Evolutionary conservation across 2,113 vertebrate genomes (phyloP).

Genomic region (Hymenochirus boettgeri): DNA sequence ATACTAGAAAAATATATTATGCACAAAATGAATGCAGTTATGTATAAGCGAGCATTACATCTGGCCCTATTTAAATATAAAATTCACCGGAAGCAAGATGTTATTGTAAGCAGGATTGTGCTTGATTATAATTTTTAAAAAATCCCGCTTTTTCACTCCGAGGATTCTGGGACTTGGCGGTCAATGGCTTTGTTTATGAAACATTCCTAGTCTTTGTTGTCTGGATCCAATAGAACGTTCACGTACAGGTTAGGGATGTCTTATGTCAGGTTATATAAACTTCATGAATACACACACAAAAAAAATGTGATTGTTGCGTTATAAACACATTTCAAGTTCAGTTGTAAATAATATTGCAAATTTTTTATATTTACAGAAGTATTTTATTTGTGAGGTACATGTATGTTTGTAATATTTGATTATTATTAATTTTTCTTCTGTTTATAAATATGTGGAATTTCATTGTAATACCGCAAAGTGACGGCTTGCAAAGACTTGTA

Average conservation of each 20-base stretch:
- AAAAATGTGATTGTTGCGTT: background rate
- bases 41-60: background rate
- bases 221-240: background rate
- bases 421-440: background rate
- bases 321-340: slow-evolving; percentile 23
- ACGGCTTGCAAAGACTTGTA: background rate
- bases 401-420: slow-evolving; percentile 1
- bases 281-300: background rate
- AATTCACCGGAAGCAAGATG: too few relatives aligned
- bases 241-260: too few relatives aligned
- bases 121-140: too few relatives aligned
- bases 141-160: background rate
- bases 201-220: background rate
- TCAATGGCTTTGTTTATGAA: background rate
- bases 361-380: slow-evolving; percentile 15
- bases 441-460: background rate
- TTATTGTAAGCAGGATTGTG: too few relatives aligned
- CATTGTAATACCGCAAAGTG: background rate
- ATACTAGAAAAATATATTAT: slow-evolving; percentile 19
- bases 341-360: slow-evolving; percentile 20
- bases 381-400: slow-evolving; percentile 6
- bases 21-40: background rate
- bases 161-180: background rate
- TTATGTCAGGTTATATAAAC: too few relatives aligned
- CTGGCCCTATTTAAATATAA: too few relatives aligned